Base-by-base conservation (phyloP, 2,888 invertebrate species). In the Brenthis daphne region DNA sequence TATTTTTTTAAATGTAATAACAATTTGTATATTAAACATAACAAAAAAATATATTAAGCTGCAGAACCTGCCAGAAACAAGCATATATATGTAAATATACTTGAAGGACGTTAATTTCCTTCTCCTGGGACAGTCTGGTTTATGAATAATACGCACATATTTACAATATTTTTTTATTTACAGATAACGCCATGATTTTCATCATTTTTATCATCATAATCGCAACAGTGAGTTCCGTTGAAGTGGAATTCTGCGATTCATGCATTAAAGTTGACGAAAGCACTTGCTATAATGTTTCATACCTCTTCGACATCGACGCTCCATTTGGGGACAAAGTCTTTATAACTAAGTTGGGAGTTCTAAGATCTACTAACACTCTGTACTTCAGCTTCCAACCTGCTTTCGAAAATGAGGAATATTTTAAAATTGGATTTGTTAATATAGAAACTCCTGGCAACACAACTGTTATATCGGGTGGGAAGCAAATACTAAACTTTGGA, bases 341-440 rank as follows among this genome's bases (percentile, higher is more conserved):
- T 55, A 89, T 92, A 63, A 80, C 80, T 67, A 85, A 89, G 77
- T 78, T 91, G 70, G 87, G 79, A 0, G 70, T 91, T 1, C 79
- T 87, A 0, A 77, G 84, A 63, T 78, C 83, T 0, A 80, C 78
- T 2, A 88, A 90, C 71, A 79, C 75, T 0, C 77, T 92, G 0
- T 91, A 78, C 77, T 92, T 81, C 78, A 86, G 84, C 47, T 92
- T 88, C 70, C 89, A 91, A 75, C 91, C 92, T 0, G 68, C 69
- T 1, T 83, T 92, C 4, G 77, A 80, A 50, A 90, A 91, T 53
- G 74, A 76, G 1, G 91, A 92, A 64, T 90, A 88, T 57, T 86
- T 77, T 33, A 91, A 92, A 79, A 82, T 86, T 14, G 91, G 85
- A 0, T 91, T 85, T 64, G 81, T 89, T 0, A 81, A 81, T 72